Evolutionary conservation across 1,140 invertebrate genomes (phyloP).

Genomic region (Popillia japonica): DNA sequence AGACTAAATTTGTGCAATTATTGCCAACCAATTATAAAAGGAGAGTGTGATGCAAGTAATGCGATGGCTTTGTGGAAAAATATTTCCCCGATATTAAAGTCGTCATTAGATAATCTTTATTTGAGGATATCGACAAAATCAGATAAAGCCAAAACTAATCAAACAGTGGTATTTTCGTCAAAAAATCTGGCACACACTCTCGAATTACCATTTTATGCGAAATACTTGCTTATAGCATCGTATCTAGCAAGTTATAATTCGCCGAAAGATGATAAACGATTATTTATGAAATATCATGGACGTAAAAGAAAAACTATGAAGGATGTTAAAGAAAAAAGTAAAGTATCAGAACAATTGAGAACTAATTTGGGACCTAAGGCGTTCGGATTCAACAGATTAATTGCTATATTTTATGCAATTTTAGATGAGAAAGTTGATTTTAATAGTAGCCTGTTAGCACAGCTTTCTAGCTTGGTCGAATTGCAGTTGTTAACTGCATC

Average conservation of each 20-base stretch:
- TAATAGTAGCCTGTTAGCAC: conserved; percentile 82
- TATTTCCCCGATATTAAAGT: conserved; percentile 76
- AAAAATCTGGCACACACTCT: conserved; percentile 70
- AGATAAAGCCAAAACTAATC: conserved; percentile 41
- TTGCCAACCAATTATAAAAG: conserved; percentile 74
- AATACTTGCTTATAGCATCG: conserved; percentile 87
- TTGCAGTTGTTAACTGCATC: conserved; percentile 71
- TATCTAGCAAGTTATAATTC: conserved; percentile 93
- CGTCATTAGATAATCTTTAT: conserved; percentile 80
- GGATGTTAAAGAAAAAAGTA: conserved; percentile 65
- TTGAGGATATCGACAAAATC: conserved; percentile 66
- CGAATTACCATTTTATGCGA: conserved; percentile 88
- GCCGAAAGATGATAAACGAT: conserved; percentile 80
- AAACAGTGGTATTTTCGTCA: conserved; percentile 49
- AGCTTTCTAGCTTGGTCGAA: conserved; percentile 79
- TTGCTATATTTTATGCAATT: conserved; percentile 93
- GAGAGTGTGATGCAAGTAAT: conserved; percentile 68
- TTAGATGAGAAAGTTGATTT: conserved; percentile 83
- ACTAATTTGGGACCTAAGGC: conserved; percentile 78
- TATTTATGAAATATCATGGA: conserved; percentile 81
- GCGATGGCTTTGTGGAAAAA: conserved; percentile 77
- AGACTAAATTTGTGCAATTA: conserved; percentile 76
- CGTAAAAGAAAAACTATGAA: conserved; percentile 68
- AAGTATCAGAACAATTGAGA: conserved; percentile 64
- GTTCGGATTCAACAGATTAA: conserved; percentile 82